Evolutionary conservation across 2,113 vertebrate genomes (phyloP).

Genomic region (Leiothrix lutea): DNA sequence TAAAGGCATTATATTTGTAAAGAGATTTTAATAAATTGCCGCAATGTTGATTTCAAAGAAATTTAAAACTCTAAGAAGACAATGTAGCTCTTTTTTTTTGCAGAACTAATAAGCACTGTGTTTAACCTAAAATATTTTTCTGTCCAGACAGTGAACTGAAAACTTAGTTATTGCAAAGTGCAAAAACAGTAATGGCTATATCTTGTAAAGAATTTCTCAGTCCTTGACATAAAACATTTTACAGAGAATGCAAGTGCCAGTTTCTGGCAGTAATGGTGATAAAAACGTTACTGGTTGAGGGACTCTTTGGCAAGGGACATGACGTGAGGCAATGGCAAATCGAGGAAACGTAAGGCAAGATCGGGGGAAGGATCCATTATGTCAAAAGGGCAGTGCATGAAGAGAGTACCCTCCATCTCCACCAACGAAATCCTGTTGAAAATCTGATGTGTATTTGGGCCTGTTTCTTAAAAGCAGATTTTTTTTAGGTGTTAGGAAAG

Average conservation of each 20-base stretch:
- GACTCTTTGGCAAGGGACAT: not conserved
- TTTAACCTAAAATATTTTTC: not conserved
- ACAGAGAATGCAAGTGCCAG: not conserved
- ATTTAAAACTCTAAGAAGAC: not conserved
- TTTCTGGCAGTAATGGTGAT: not conserved
- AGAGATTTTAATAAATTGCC: not conserved
- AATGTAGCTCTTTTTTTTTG: not conserved
- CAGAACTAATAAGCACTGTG: not conserved
- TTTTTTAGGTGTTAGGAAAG: not conserved
- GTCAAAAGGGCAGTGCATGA: not conserved
- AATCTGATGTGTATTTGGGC: not conserved
- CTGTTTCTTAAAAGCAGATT: not conserved
- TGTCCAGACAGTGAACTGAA: not conserved
- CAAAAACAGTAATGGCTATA: not conserved
- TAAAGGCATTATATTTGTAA: not conserved
- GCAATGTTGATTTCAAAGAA: not conserved
- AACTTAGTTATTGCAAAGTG: not conserved
- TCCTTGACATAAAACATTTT: not conserved
- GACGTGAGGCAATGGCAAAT: accelerated
- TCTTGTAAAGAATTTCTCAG: not conserved
- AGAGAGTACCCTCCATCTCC: too few species aligned
- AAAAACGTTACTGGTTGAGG: not conserved
- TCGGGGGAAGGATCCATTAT: too few species aligned
- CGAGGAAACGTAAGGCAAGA: not conserved
- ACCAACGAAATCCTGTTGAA: not conserved